These are phyloP conservation scores for Phymatocera aterrima DNA, from an alignment of 2,888 invertebrate genomes.

Conservation along the genomic window DNA sequence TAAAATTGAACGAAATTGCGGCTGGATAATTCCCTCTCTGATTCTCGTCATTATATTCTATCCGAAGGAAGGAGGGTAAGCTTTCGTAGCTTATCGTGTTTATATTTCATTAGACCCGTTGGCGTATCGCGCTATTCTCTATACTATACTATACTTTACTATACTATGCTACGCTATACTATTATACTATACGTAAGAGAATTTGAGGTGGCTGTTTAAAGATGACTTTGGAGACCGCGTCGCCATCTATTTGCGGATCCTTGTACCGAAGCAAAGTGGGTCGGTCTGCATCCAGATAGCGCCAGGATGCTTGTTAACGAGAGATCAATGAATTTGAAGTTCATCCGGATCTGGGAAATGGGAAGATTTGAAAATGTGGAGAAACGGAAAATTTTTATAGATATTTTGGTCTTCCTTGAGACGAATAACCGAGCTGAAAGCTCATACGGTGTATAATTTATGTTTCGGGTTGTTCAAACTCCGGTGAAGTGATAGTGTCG, in stretches of 20 bases:
- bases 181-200: not conserved
- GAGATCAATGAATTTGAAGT: not conserved
- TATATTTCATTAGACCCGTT: slow-evolving; percentile 72
- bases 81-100: slow-evolving; percentile 71
- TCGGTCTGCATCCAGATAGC: not conserved
- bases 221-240: not conserved
- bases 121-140: not conserved
- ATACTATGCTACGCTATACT: not conserved
- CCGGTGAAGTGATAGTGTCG: not conserved
- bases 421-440: not conserved
- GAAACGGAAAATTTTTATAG: not conserved
- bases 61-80: slow-evolving; percentile 47
- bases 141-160: not conserved
- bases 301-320: not conserved
- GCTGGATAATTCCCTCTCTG: not conserved
- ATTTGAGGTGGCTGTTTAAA: not conserved
- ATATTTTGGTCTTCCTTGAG: too few relatives aligned
- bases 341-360: too few relatives aligned
- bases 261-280: not conserved
- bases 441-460: not conserved
- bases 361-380: not conserved
- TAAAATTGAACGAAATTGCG: not conserved
- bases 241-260: slow-evolving; percentile 12
- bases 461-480: not conserved
- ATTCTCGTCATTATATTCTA: not conserved